Conservation (phyloP, 2,113 vertebrate species). For the Laterallus jamaicensis region DNA sequence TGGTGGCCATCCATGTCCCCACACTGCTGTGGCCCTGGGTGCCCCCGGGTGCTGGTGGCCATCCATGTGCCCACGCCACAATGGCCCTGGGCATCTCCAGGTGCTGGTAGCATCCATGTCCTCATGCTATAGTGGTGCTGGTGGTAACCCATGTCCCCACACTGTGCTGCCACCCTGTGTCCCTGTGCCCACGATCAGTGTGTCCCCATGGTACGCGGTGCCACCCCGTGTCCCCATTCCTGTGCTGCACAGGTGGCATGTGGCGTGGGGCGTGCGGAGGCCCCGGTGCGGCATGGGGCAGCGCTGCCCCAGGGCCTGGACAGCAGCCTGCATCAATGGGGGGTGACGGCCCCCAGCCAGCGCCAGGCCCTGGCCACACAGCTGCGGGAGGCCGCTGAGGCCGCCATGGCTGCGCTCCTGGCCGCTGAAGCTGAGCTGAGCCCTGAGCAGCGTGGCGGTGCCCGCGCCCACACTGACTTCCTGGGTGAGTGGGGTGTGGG, state of each 20-base stretch:
- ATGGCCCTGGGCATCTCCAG: background rate
- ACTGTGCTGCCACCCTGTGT: background rate
- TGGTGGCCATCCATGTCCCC: background rate
- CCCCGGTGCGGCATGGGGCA: background rate
- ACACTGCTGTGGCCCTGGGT: background rate
- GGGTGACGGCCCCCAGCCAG: background rate
- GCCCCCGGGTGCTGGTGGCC: background rate
- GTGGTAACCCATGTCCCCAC: background rate
- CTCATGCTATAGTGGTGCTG: background rate
- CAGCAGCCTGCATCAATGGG: conserved; percentile 36
- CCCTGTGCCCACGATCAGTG: background rate
- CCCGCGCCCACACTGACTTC: background rate
- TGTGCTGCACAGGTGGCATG: background rate
- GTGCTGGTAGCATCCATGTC: background rate
- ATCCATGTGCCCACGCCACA: no score
- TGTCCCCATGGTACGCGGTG: background rate
- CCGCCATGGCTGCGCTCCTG: background rate
- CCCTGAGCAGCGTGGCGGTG: background rate
- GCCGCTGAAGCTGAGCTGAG: conserved; percentile 16
- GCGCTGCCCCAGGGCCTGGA: conserved; percentile 35
- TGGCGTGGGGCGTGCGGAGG: background rate
- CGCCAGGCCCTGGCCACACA: background rate
- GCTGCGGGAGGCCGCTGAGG: background rate
- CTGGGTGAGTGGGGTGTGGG: background rate
- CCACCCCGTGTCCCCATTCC: background rate